Evolutionary conservation across 92 coral and sea anemone genomes (phyloP).

Genomic region (Epizoanthus stellaris): DNA sequence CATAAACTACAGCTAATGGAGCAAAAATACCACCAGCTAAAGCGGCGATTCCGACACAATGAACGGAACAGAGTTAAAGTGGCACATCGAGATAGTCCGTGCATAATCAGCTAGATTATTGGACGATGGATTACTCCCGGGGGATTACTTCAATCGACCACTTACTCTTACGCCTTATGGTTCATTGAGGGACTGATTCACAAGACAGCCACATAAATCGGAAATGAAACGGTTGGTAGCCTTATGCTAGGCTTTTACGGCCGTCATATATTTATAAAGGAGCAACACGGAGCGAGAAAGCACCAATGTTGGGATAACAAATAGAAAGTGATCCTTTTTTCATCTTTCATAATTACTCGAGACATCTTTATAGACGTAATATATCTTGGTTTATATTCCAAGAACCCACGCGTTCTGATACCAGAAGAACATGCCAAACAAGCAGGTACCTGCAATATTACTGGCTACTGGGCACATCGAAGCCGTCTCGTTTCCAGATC

Average conservation of each 20-base stretch:
- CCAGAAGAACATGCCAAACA: not conserved
- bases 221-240: slow-evolving; percentile 1
- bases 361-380: too few relatives aligned
- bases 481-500: too few relatives aligned
- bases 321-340: not conserved
- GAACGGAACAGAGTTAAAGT: slow-evolving; percentile 81
- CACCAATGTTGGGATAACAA: not conserved
- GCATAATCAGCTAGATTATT: slow-evolving; percentile 69
- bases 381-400: too few relatives aligned
- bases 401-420: not conserved
- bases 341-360: not conserved
- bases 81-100: slow-evolving; percentile 90
- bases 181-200: not conserved
- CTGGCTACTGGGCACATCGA: not conserved
- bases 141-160: too few relatives aligned
- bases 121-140: not conserved
- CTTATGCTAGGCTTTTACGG: too few relatives aligned
- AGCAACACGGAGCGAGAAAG: too few relatives aligned
- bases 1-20: slow-evolving; percentile 89
- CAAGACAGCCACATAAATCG: not conserved
- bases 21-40: slow-evolving; percentile 78
- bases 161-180: not conserved
- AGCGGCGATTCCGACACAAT: slow-evolving; percentile 70
- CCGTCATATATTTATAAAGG: too few relatives aligned
- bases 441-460: slow-evolving; percentile 11